phyloP scores from a whole-genome alignment of 2,888 invertebrate genomes.

The Adineta ricciae region DNA sequence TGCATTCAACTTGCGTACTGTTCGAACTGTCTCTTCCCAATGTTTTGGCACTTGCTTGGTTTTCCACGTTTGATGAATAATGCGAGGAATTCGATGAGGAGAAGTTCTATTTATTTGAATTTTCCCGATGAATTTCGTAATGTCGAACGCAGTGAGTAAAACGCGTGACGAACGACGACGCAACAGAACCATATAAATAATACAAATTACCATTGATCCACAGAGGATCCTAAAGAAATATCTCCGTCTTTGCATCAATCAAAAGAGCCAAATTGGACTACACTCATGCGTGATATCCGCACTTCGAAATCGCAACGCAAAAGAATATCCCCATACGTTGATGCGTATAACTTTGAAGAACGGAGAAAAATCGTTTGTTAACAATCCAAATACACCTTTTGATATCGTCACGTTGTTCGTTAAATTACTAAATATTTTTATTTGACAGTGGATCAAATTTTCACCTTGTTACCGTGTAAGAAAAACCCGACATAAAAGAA shows the following conservation, averaged over 20 bases:
- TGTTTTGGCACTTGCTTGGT: background rate
- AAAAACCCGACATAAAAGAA: too few relatives aligned
- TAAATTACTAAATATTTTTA: too few relatives aligned
- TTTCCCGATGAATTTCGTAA: background rate
- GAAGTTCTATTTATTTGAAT: background rate
- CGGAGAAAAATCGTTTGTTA: too few relatives aligned
- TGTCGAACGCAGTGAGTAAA: background rate
- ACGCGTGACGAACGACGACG: background rate
- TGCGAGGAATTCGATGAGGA: background rate
- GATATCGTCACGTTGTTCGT: too few relatives aligned
- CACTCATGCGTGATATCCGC: too few relatives aligned
- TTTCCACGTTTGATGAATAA: background rate
- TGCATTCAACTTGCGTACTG: background rate
- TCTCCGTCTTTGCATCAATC: background rate
- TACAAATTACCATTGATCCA: background rate
- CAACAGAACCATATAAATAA: background rate
- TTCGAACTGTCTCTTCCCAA: background rate
- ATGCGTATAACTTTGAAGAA: too few relatives aligned
- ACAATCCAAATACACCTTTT: too few relatives aligned
- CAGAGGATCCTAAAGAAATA: background rate
- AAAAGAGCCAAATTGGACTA: too few relatives aligned
- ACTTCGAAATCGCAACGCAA: too few relatives aligned
- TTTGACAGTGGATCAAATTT: too few relatives aligned
- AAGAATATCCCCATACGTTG: too few relatives aligned
- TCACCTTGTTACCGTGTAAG: too few relatives aligned